Percentiles rank a stretch among this genome's conserved stretches.
phyloP scores from a whole-genome alignment of 2,797 vertebrate genomes.

The Notoglanidium macrostoma region DNA sequence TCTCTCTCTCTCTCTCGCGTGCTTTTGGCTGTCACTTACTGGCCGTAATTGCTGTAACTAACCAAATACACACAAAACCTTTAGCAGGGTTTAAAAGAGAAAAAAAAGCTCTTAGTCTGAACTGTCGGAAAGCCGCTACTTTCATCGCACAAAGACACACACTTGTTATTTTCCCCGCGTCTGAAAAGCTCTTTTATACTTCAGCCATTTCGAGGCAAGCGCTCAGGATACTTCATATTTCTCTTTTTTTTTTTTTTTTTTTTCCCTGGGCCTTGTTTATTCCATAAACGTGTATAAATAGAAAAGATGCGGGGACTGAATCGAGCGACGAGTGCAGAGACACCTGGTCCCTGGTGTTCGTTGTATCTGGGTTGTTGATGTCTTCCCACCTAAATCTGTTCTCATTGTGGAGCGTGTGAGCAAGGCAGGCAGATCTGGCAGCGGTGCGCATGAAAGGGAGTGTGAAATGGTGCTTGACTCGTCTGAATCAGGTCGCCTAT shows the following conservation, averaged over 20 bases:
- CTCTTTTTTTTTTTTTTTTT: slow-evolving; percentile 61
- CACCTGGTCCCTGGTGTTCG: slow-evolving; percentile 53
- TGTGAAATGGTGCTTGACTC: slow-evolving; percentile 56
- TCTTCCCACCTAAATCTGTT: slow-evolving; percentile 53
- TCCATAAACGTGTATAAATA: slow-evolving; percentile 60
- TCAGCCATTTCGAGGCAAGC: slow-evolving; percentile 64
- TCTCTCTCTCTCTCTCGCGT: slow-evolving; percentile 76
- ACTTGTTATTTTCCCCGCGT: slow-evolving; percentile 88
- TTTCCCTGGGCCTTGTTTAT: slow-evolving; percentile 61
- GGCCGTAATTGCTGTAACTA: slow-evolving; percentile 99
- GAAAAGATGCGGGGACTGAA: slow-evolving; percentile 50
- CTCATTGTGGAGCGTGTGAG: slow-evolving; percentile 42
- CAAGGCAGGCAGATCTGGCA: slow-evolving; percentile 49
- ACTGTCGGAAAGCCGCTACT: slow-evolving; percentile 89
- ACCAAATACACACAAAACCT: slow-evolving; percentile 91
- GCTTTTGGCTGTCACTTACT: slow-evolving; percentile 99
- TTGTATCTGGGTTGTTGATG: slow-evolving; percentile 54
- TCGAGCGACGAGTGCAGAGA: slow-evolving; percentile 45
- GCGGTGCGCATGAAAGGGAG: slow-evolving; percentile 56
- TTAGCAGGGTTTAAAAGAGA: slow-evolving; percentile 46
- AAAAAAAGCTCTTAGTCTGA: slow-evolving; percentile 92
- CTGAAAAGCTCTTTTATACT: slow-evolving; percentile 89
- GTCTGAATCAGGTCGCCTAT: slow-evolving; percentile 61
- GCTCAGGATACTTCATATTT: slow-evolving; percentile 72
- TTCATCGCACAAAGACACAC: slow-evolving; percentile 93